A percentile compares a stretch with the other conserved stretches of the same genome.
Conservation (phyloP, 1,140 invertebrate species). For the Branchinecta lynchi region DNA sequence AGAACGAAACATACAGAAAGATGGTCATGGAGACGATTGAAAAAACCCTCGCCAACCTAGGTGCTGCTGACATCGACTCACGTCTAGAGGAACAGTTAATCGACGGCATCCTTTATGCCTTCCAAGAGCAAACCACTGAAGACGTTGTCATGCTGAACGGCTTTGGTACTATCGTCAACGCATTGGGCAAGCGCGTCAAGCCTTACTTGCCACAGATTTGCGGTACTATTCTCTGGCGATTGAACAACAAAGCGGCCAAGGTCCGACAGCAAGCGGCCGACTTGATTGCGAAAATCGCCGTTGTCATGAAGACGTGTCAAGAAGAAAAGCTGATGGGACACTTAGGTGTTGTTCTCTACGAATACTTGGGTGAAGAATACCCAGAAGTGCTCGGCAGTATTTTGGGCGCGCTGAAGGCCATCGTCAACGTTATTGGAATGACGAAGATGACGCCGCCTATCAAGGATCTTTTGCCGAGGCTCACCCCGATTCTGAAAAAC, state of each 20-base stretch:
- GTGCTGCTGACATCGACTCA: conserved; percentile 94
- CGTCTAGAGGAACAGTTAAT: conserved; percentile 95
- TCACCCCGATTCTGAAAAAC: conserved; percentile 96
- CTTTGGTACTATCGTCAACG: conserved; percentile 97
- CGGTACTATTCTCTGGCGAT: conserved; percentile 96
- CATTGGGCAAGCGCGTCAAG: conserved; percentile 86
- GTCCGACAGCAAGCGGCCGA: conserved; percentile 98
- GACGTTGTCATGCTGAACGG: conserved; percentile 99
- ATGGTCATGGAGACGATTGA: conserved; percentile 99
- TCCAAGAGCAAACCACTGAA: conserved; percentile 99
- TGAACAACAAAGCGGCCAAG: conserved; percentile 99
- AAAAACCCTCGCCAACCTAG: conserved; percentile 94
- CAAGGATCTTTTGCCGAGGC: conserved; percentile 87
- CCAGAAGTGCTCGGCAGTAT: conserved; percentile 98
- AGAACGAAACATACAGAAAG: conserved; percentile 98
- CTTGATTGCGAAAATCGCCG: conserved; percentile 92
- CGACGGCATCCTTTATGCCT: conserved; percentile 97
- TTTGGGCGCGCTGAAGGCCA: conserved; percentile 91
- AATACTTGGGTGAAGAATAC: conserved; percentile 98
- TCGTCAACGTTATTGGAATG: conserved; percentile 99
- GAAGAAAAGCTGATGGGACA: conserved; percentile 99
- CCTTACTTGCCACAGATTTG: conserved; percentile 98
- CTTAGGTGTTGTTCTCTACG: conserved; percentile 97
- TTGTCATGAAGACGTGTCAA: conserved; percentile 99
- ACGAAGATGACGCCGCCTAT: conserved; percentile 99